Evolutionary conservation across 1,140 invertebrate genomes (phyloP).

Genomic region (Drosophila burlai): DNA sequence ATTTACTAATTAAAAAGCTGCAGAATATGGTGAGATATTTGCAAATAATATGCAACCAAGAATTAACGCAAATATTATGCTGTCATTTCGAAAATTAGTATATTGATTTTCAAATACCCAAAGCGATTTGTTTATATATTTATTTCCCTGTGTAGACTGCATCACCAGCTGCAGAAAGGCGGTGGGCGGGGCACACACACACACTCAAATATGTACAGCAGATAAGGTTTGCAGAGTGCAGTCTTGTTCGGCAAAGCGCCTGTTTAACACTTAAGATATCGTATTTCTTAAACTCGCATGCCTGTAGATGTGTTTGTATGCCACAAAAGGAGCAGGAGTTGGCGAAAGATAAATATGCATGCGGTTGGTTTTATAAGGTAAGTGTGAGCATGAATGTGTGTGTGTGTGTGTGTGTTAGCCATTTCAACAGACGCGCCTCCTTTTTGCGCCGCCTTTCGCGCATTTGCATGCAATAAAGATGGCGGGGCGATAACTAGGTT

Average conservation of each 20-base stretch:
- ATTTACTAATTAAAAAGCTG: neutral
- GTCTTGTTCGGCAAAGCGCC: constrained; percentile 81
- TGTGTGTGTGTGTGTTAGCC: constrained; percentile 50
- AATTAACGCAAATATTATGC: neutral
- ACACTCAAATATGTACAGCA: constrained; percentile 1
- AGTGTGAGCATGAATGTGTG: constrained; percentile 6
- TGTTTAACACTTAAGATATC: constrained; percentile 83
- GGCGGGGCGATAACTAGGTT: constrained; percentile 81
- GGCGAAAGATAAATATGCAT: constrained; percentile 81
- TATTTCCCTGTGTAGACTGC: constrained; percentile 21
- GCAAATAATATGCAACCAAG: neutral
- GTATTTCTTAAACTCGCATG: constrained; percentile 69
- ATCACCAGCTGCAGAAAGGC: constrained; percentile 42
- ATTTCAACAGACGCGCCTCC: constrained; percentile 76
- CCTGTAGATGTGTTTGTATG: constrained; percentile 35
- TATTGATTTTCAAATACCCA: neutral
- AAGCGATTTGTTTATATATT: neutral
- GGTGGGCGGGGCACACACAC: constrained; percentile 47
- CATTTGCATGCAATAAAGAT: constrained; percentile 83
- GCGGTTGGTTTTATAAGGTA: constrained; percentile 72
- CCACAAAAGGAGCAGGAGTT: constrained; percentile 51
- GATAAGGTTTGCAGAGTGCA: constrained; percentile 52
- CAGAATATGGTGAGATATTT: no score
- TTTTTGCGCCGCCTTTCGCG: constrained; percentile 74
- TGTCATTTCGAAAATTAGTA: neutral